Percentiles rank a stretch among this genome's conserved stretches.
Conservation (phyloP, 2,797 vertebrate species). For the Yasuhikotakia modesta region DNA sequence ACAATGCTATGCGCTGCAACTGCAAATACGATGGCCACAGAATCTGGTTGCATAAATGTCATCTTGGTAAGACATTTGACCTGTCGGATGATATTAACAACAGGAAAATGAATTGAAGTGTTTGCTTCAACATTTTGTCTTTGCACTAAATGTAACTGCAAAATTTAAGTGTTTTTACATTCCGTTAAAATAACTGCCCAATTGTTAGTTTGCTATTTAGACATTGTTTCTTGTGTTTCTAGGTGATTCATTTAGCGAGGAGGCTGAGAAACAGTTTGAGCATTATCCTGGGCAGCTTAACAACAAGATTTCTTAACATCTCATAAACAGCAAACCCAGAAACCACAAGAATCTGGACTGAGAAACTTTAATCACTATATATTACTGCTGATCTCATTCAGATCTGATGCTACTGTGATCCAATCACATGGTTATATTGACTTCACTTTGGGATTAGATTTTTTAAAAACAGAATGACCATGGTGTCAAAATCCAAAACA, state of each 20-base stretch:
- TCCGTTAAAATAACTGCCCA: background rate
- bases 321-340: background rate
- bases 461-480: background rate
- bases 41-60: conserved; percentile 96
- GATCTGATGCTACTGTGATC: conserved; percentile 3
- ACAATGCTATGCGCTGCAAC: conserved; percentile 97
- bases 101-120: background rate
- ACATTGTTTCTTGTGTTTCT: conserved; percentile 18
- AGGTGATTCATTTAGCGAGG: conserved; percentile 93
- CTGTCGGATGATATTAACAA: conserved; percentile 16
- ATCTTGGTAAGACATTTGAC: conserved; percentile 78
- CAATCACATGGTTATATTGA: background rate
- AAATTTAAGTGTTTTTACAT: background rate
- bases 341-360: conserved; percentile 9
- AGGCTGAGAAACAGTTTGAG: conserved; percentile 89
- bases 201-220: background rate
- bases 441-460: conserved; percentile 10
- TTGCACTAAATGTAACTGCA: background rate
- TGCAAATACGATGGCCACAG: conserved; percentile 95
- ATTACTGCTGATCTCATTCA: conserved; percentile 5
- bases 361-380: conserved; percentile 12
- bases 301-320: conserved; percentile 84
- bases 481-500: background rate
- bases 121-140: background rate
- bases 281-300: conserved; percentile 95